Percentiles rank a stretch among this genome's conserved stretches.
Conservation (phyloP, 2,888 invertebrate species). For the Drosophila anomelani region DNA sequence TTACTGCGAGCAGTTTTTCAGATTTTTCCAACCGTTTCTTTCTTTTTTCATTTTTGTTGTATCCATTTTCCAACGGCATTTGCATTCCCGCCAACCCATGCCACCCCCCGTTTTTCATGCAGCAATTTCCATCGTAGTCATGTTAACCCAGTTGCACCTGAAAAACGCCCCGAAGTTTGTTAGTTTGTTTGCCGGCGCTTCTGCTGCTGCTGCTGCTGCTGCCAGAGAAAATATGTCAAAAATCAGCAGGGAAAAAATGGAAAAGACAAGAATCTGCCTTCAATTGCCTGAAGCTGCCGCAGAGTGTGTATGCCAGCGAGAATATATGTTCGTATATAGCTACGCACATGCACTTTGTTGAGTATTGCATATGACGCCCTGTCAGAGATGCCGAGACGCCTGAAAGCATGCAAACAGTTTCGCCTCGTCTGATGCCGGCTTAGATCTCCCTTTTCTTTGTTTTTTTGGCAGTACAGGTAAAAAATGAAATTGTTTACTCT, state of each 20-base stretch:
- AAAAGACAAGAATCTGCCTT: slow-evolving; percentile 46
- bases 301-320: slow-evolving; percentile 2
- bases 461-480: slow-evolving; percentile 24
- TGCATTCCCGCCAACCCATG: slow-evolving; percentile 51
- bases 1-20: slow-evolving; percentile 48
- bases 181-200: slow-evolving; percentile 61
- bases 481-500: slow-evolving; percentile 42
- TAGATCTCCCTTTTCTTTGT: slow-evolving; percentile 35
- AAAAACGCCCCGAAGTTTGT: slow-evolving; percentile 54
- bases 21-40: slow-evolving; percentile 27
- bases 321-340: neutral
- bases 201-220: slow-evolving; percentile 10
- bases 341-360: slow-evolving; percentile 39
- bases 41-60: slow-evolving; percentile 27
- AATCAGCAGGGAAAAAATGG: slow-evolving; percentile 58
- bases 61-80: slow-evolving; percentile 56
- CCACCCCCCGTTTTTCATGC: slow-evolving; percentile 16
- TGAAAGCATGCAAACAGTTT: slow-evolving; percentile 58
- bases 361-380: slow-evolving; percentile 55
- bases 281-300: slow-evolving; percentile 63
- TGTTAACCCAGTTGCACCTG: slow-evolving; percentile 72
- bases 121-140: slow-evolving; percentile 45
- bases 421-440: slow-evolving; percentile 41
- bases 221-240: slow-evolving; percentile 78
- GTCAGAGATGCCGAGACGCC: slow-evolving; percentile 57